A percentile compares a stretch with the other conserved stretches of the same genome.
Evolutionary conservation across 2,888 invertebrate species (phyloP).

Genomic region (Autographa pulchrina): DNA sequence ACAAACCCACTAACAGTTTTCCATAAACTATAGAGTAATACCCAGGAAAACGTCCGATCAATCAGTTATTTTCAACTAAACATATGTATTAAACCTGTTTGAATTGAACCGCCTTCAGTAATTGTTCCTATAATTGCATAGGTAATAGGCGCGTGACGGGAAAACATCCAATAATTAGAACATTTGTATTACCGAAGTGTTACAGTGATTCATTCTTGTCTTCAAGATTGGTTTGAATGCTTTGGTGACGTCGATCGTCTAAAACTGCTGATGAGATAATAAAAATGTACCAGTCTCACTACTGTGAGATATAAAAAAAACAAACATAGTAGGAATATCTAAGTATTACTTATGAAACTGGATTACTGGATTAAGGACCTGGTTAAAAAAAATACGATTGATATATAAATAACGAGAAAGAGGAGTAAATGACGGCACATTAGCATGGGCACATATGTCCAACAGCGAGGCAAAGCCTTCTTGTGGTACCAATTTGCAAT

Average conservation of each 20-base stretch:
- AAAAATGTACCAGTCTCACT: not conserved
- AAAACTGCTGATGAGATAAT: not conserved
- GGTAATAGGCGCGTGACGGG: slow-evolving; percentile 29
- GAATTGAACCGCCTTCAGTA: slow-evolving; percentile 13
- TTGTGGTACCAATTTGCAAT: too few species aligned
- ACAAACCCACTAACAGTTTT: not conserved
- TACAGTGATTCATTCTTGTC: slow-evolving; percentile 45
- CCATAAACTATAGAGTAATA: not conserved
- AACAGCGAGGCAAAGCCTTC: too few species aligned
- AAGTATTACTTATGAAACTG: too few species aligned
- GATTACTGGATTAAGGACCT: too few species aligned
- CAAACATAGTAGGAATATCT: too few species aligned
- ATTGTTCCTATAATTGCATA: slow-evolving; percentile 22
- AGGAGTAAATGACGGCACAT: too few species aligned
- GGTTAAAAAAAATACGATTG: too few species aligned
- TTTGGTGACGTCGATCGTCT: slow-evolving; percentile 39
- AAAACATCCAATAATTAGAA: slow-evolving; percentile 43
- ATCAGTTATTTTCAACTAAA: not conserved
- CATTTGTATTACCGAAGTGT: slow-evolving; percentile 49
- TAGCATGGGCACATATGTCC: too few species aligned
- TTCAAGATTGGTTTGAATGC: slow-evolving; percentile 27
- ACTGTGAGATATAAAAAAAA: slow-evolving; percentile 36
- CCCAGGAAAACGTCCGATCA: not conserved
- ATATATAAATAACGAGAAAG: too few species aligned
- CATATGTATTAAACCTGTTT: slow-evolving; percentile 43